Evolutionary conservation across 1,140 invertebrate genomes (phyloP).

Genomic region (Maconellicoccus hirsutus): DNA sequence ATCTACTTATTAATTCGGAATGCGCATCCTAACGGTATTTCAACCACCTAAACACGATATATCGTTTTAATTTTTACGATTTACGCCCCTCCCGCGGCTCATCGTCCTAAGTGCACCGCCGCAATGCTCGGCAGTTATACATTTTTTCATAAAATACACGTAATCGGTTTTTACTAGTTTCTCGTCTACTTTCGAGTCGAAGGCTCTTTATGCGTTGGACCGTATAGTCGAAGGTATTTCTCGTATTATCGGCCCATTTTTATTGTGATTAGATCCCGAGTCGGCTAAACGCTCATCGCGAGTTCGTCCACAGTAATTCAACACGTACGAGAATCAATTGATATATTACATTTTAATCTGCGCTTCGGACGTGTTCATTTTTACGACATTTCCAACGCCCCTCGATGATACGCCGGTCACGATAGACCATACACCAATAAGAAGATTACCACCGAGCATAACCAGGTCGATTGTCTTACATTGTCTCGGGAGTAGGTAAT

Average conservation of each 20-base stretch:
- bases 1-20: slow-evolving; percentile 9
- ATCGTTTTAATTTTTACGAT: slow-evolving; percentile 9
- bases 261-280: no score
- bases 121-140: no score
- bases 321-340: background rate
- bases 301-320: no score
- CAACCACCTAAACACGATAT: background rate
- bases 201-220: background rate
- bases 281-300: no score
- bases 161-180: background rate
- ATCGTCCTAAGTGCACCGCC: no score
- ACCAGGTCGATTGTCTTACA: no score
- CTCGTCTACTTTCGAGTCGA: background rate
- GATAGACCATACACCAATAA: no score
- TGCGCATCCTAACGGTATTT: background rate
- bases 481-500: no score
- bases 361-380: background rate
- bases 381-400: background rate
- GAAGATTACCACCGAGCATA: background rate
- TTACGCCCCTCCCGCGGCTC: background rate
- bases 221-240: no score
- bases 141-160: background rate
- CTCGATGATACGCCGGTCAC: no score
- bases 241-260: no score
- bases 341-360: background rate